Conservation (phyloP, 2,113 vertebrate species). For the Amphilophus citrinellus region DNA sequence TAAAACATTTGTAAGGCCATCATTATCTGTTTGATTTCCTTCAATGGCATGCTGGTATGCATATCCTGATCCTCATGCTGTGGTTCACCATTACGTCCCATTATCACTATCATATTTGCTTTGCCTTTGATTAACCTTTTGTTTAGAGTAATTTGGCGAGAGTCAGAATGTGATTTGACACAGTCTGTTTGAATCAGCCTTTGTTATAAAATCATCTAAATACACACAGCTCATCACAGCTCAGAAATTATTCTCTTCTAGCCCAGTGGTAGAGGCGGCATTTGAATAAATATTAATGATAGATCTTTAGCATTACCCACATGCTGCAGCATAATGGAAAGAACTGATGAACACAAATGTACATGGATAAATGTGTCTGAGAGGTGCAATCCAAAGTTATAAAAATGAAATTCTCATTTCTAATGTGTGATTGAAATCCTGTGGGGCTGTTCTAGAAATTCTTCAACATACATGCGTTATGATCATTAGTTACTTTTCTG, state of each 20-base stretch:
- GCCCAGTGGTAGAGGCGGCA: background rate
- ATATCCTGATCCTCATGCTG: background rate
- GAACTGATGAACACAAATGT: background rate
- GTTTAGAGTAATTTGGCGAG: background rate
- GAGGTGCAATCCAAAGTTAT: background rate
- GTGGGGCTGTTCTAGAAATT: background rate
- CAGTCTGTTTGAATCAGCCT: background rate
- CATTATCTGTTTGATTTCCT: too few relatives aligned
- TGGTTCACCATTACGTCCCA: background rate
- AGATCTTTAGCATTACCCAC: background rate
- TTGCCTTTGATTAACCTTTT: background rate
- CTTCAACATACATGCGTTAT: background rate
- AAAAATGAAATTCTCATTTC: background rate
- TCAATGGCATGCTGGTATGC: background rate
- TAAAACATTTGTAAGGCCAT: too few relatives aligned
- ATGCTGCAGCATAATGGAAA: rapidly evolving
- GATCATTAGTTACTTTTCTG: background rate
- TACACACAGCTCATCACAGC: background rate
- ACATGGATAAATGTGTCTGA: background rate
- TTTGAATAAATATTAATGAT: background rate
- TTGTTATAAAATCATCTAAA: background rate
- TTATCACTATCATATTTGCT: background rate
- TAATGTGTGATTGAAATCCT: background rate
- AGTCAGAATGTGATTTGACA: background rate
- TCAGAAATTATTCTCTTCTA: background rate